phyloP scores from a whole-genome alignment of 2,797 vertebrate genomes.

The Hippoglossus hippoglossus region DNA sequence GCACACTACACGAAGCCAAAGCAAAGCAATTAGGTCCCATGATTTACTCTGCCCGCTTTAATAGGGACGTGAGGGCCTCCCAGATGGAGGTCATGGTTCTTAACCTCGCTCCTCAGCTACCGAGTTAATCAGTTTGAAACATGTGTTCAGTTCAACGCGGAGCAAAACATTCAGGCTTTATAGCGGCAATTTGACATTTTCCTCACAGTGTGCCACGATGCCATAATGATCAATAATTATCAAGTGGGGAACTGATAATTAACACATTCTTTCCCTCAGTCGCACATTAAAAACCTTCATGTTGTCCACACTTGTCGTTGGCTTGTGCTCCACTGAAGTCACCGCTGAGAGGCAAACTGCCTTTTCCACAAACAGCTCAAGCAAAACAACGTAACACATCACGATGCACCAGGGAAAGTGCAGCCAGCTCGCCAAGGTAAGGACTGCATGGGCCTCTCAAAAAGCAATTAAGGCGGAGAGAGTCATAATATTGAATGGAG shows the following conservation, averaged over 20 bases:
- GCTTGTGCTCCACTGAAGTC: conserved; percentile 45
- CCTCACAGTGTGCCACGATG: conserved; percentile 23
- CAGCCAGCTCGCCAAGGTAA: conserved; percentile 72
- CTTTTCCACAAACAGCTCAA: conserved; percentile 43
- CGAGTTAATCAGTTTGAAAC: conserved; percentile 69
- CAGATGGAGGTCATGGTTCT: conserved; percentile 72
- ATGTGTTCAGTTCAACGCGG: conserved; percentile 34
- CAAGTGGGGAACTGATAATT: conserved; percentile 31
- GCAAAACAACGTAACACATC: conserved; percentile 55
- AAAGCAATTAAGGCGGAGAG: conserved; percentile 84
- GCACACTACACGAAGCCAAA: conserved; percentile 56
- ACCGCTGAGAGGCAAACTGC: conserved; percentile 50
- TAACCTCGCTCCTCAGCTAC: conserved; percentile 68
- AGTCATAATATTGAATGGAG: conserved; percentile 81
- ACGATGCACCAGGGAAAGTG: conserved; percentile 67
- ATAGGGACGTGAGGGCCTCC: conserved; percentile 68
- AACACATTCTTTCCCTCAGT: conserved; percentile 33
- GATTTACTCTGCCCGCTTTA: conserved; percentile 79
- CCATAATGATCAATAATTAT: conserved; percentile 45
- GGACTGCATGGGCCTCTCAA: conserved; percentile 77
- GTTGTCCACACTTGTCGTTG: conserved; percentile 25
- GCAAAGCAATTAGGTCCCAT: conserved; percentile 77
- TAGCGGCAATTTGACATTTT: conserved; percentile 43
- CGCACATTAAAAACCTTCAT: conserved; percentile 20
- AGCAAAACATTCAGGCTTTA: conserved; percentile 37